phyloP scores from a whole-genome alignment of 2,888 invertebrate genomes.

The Octodonta nipae region DNA sequence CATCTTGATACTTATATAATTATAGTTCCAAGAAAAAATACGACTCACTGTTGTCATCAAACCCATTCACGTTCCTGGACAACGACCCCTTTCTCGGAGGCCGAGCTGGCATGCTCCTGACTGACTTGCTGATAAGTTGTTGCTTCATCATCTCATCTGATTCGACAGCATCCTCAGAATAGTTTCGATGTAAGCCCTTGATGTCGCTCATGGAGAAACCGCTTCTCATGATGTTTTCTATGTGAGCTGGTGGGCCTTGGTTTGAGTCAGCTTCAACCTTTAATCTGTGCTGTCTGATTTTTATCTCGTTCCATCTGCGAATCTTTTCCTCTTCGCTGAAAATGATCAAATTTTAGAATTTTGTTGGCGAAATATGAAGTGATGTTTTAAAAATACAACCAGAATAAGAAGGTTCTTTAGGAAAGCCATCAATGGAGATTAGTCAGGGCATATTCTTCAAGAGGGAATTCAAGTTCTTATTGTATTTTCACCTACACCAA shows the following conservation, averaged over 20 bases:
- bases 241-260: slow-evolving; percentile 53
- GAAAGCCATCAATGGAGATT: too few species aligned
- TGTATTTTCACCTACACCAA: too few species aligned
- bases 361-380: too few species aligned
- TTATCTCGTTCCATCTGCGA: slow-evolving; percentile 80
- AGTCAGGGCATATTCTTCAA: too few species aligned
- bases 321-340: slow-evolving; percentile 70
- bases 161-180: slow-evolving; percentile 67
- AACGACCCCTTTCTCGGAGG: slow-evolving; percentile 68
- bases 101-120: slow-evolving; percentile 44
- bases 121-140: slow-evolving; percentile 28
- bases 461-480: too few species aligned
- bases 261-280: slow-evolving; percentile 56
- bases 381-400: too few species aligned
- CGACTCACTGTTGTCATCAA: slow-evolving; percentile 26
- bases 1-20: slow-evolving; percentile 4
- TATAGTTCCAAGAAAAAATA: too few species aligned
- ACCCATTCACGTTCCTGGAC: slow-evolving; percentile 38
- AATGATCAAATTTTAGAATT: too few species aligned
- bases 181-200: slow-evolving; percentile 76
- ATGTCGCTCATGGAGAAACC: slow-evolving; percentile 86
- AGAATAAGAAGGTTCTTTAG: too few species aligned
- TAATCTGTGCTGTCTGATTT: slow-evolving; percentile 67
- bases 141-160: slow-evolving; percentile 50
- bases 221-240: slow-evolving; percentile 83